These are phyloP conservation scores for Tor tambroides DNA, from an alignment of 2,113 vertebrate species.

Conservation along the genomic window DNA sequence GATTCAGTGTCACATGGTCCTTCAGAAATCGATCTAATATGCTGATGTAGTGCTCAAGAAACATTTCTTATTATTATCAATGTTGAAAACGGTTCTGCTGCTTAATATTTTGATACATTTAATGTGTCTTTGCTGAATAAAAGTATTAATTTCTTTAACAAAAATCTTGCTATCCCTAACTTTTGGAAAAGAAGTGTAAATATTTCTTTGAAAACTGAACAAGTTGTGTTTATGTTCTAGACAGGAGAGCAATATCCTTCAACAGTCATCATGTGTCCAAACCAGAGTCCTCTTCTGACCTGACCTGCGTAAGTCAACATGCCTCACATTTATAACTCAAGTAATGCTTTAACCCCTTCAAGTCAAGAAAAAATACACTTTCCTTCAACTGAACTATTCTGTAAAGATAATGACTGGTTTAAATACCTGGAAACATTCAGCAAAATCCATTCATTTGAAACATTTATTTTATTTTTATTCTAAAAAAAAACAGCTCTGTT, in stretches of 20 bases:
- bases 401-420: neutral
- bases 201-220: neutral
- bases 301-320: slow-evolving; percentile 80
- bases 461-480: neutral
- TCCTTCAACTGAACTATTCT: neutral
- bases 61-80: neutral
- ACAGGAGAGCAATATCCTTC: slow-evolving; percentile 89
- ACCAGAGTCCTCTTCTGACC: slow-evolving; percentile 84
- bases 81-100: neutral
- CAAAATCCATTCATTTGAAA: neutral
- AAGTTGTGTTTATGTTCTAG: slow-evolving; percentile 68
- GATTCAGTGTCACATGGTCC: neutral
- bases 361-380: too few relatives aligned
- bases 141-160: too few relatives aligned
- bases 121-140: neutral
- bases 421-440: neutral
- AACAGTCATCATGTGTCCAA: slow-evolving; percentile 91
- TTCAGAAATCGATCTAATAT: too few relatives aligned
- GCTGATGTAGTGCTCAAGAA: neutral
- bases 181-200: neutral
- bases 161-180: neutral
- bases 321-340: neutral
- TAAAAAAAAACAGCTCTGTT: neutral
- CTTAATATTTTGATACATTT: neutral
- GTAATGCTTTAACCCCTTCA: neutral